Base-by-base conservation (phyloP, 2,797 vertebrate genomes). In the Enteromius mattozi region DNA sequence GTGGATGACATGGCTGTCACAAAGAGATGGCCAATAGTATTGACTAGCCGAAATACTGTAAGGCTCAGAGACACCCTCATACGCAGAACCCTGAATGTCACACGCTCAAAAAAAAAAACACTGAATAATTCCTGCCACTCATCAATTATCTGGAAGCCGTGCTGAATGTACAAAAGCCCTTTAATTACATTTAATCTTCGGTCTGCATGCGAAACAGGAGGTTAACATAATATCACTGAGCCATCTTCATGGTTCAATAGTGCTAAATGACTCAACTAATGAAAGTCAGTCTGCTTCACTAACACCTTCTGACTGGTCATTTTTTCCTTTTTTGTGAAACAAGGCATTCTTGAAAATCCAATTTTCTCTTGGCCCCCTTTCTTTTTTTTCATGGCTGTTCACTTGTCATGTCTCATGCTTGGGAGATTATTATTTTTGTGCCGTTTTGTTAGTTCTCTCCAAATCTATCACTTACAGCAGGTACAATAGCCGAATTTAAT, bases 191-290 rank as follows among this genome's bases (percentile, higher is more conserved):
- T 94, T 93, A 93, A 94, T 94, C 92, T 92, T 82, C 66, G 85
- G 85, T 93, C 88, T 89, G 91, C 92, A 94, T 94, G 93, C 94
- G 94, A 94, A 95, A 94, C 94, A 94, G 93, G 92, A 94, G 94
- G 94, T 95, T 95, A 95, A 94, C 93, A 95, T 94, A 94, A 94
- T 94, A 95, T 95, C 94, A 94, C 92, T 92, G 94, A 94, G 92
- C 92, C 92, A 95, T 95, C 94, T 94, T 93, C 93, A 95, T 83
- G 93, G 93, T 94, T 94, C 94, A 94, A 89, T 90, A 92, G 91
- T 85, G 90, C 92, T 91, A 94, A 95, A 95, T 94, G 93, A 94
- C 91, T 89, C 87, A 84, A 88, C 92, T 94, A 95, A 95, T 95
- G 94, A 94, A 94, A 94, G 92, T 86, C 92, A 92, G 92, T 92